Evolutionary conservation across 2,113 vertebrate genomes (phyloP).

Genomic region (Colius striatus): DNA sequence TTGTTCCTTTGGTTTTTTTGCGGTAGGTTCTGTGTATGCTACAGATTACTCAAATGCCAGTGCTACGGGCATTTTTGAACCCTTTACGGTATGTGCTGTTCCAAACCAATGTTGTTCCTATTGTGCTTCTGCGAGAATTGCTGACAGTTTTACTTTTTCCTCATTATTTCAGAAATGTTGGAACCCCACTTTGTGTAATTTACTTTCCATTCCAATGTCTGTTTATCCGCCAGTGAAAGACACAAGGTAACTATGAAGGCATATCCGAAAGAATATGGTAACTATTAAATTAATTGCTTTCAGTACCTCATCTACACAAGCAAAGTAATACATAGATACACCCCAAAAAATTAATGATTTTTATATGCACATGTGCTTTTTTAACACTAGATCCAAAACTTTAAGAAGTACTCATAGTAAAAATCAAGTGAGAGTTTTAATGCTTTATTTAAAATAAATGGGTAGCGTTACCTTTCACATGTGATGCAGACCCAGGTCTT

Average conservation of each 20-base stretch:
- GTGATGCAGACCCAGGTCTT: not conserved
- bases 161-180: constrained; percentile 87
- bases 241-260: constrained; percentile 83
- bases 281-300: not conserved
- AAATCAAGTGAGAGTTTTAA: not conserved
- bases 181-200: constrained; percentile 82
- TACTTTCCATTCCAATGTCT: constrained; percentile 89
- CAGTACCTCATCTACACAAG: not conserved
- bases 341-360: not conserved
- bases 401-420: not conserved
- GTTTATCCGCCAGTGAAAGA: constrained; percentile 89
- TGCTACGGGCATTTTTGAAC: constrained; percentile 90
- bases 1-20: not conserved
- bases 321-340: not conserved
- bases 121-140: not conserved
- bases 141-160: not conserved
- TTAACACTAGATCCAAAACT: not conserved
- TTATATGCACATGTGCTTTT: not conserved
- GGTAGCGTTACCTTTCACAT: not conserved
- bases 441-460: not conserved
- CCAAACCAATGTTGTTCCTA: not conserved
- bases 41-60: constrained; percentile 98
- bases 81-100: constrained; percentile 83
- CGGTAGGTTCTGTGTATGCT: constrained; percentile 85
- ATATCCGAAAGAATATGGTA: not conserved